A percentile compares a stretch with the other conserved stretches of the same genome.
phyloP scores from a whole-genome alignment of 2,888 invertebrate species.

The Uropetala carovei region DNA sequence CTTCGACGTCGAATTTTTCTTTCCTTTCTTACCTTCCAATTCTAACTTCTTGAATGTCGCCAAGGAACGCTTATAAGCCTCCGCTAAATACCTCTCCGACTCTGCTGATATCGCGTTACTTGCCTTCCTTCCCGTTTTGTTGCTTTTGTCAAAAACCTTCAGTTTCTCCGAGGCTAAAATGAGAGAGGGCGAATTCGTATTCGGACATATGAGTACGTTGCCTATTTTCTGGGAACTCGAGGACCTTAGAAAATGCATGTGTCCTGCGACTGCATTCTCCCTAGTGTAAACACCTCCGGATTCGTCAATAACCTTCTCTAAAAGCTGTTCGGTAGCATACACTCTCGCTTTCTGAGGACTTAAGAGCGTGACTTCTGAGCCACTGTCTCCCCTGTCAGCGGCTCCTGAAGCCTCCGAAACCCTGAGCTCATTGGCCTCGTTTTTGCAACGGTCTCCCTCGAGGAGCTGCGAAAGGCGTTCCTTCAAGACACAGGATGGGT shows the following conservation, averaged over 20 bases:
- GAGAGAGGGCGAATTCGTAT: background rate
- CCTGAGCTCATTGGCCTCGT: background rate
- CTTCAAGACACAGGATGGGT: background rate
- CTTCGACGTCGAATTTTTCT: background rate
- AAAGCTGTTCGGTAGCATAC: conserved; percentile 16
- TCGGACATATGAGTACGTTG: background rate
- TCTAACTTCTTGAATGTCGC: conserved; percentile 11
- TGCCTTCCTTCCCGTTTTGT: background rate
- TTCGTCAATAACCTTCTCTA: background rate
- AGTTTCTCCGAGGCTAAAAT: background rate
- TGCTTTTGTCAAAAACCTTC: background rate
- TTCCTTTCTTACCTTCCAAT: background rate
- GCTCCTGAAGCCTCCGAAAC: background rate
- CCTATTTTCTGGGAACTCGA: background rate
- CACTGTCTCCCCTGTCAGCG: background rate
- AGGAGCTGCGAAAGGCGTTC: background rate
- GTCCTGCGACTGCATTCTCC: conserved; percentile 35
- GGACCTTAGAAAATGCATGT: background rate
- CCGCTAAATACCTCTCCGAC: background rate
- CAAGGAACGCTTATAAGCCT: conserved; percentile 14
- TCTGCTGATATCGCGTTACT: background rate
- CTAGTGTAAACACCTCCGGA: background rate
- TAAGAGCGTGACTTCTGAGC: background rate
- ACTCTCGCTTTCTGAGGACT: conserved; percentile 38
- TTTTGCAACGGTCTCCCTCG: background rate